Conservation (phyloP, 2,113 vertebrate genomes). For the Procavia capensis region DNA sequence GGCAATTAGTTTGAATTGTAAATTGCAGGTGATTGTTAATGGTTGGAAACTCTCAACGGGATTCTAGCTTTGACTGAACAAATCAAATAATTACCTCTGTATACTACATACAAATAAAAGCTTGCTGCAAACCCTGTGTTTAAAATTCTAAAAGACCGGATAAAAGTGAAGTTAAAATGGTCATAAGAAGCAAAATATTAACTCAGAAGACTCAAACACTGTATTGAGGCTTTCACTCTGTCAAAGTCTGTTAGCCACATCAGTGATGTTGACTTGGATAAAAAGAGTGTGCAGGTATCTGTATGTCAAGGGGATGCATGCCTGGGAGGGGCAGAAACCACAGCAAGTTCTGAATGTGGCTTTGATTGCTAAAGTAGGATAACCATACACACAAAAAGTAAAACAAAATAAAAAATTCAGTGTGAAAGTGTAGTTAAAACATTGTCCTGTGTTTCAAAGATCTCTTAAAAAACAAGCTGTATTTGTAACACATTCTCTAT, state of each 20-base stretch:
- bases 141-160: conserved; percentile 30
- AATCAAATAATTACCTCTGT: not conserved
- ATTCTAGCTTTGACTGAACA: not conserved
- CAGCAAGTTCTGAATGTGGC: not conserved
- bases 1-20: not conserved
- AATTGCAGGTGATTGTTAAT: not conserved
- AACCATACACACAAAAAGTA: not conserved
- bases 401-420: not conserved
- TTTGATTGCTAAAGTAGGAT: not conserved
- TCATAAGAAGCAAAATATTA: conserved; percentile 36
- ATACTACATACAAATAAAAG: not conserved
- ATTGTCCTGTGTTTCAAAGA: not conserved
- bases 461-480: not conserved
- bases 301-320: not conserved
- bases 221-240: conserved; percentile 3
- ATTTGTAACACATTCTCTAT: not conserved
- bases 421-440: not conserved
- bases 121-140: not conserved
- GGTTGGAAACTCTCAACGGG: not conserved
- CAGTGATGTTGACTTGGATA: not conserved
- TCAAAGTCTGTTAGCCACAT: conserved; percentile 32
- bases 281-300: not conserved
- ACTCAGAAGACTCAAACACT: conserved; percentile 23
- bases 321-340: not conserved
- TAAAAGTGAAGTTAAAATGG: conserved; percentile 47